phyloP scores from a whole-genome alignment of 2,888 invertebrate genomes.

The Eupithecia abbreviata region DNA sequence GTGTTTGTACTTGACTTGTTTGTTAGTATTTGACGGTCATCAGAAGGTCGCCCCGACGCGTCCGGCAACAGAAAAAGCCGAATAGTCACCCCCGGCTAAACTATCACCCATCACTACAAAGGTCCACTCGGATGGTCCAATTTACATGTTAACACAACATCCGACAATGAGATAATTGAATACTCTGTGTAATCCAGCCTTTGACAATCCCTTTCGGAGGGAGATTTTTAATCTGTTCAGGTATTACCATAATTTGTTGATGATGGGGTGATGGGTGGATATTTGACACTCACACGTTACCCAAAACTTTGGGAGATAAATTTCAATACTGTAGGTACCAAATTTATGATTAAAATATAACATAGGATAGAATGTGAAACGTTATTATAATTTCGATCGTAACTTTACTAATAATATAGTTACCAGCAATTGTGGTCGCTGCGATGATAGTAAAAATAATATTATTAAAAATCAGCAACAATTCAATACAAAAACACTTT shows the following conservation, averaged over 20 bases:
- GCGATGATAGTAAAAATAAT: no score
- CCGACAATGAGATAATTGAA: conserved; percentile 72
- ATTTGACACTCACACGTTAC: not conserved
- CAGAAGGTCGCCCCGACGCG: not conserved
- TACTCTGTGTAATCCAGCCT: conserved; percentile 64
- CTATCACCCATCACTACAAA: conserved; percentile 28
- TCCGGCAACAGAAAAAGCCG: not conserved
- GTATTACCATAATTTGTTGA: conserved; percentile 45
- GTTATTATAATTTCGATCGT: not conserved
- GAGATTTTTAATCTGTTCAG: conserved; percentile 63
- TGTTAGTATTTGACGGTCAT: not conserved
- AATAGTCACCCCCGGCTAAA: conserved; percentile 1
- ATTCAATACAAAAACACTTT: no score
- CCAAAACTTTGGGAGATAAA: not conserved
- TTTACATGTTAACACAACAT: conserved; percentile 76
- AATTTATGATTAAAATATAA: not conserved
- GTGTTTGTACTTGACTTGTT: no score
- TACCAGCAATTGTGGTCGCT: no score
- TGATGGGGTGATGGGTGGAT: conserved; percentile 27
- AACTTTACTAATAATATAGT: not conserved
- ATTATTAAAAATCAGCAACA: no score
- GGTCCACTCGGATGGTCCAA: conserved; percentile 68
- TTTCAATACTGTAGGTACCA: not conserved
- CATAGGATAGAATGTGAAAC: not conserved
- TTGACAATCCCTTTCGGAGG: conserved; percentile 50